A percentile compares a stretch with the other conserved stretches of the same genome.
Evolutionary conservation across 2,113 vertebrate genomes (phyloP).

Genomic region (Lonchura striata): DNA sequence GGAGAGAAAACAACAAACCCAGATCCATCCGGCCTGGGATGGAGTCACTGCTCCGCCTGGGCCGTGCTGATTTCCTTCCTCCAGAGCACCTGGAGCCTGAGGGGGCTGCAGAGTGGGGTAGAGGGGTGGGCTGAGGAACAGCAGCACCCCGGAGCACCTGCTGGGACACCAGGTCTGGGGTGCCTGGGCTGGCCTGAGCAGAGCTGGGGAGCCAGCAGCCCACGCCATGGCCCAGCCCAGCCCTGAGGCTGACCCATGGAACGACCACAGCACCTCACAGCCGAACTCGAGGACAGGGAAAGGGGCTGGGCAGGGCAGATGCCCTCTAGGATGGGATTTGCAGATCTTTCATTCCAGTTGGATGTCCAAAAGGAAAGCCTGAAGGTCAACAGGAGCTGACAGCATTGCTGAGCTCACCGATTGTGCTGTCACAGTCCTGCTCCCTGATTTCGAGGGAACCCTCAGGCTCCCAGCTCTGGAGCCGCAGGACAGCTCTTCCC

Average conservation of each 20-base stretch:
- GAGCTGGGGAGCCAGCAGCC: too few relatives aligned
- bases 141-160: rapidly evolving
- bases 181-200: not conserved
- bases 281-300: rapidly evolving
- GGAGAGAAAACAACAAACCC: rapidly evolving
- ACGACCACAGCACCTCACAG: not conserved
- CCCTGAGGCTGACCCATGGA: not conserved
- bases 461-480: not conserved
- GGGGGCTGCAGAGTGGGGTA: not conserved
- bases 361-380: not conserved
- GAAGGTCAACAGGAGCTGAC: not conserved
- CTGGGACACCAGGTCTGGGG: not conserved
- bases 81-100: not conserved
- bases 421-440: not conserved
- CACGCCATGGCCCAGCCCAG: rapidly evolving
- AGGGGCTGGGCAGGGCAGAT: not conserved
- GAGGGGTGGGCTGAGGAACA: not conserved
- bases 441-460: not conserved
- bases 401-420: not conserved
- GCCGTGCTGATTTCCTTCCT: not conserved
- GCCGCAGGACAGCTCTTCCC: not conserved
- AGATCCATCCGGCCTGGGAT: not conserved
- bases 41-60: not conserved
- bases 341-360: not conserved
- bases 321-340: not conserved